Percentiles rank a stretch among this genome's conserved stretches.
These are phyloP conservation scores for Dione vanillae DNA, from an alignment of 2,888 invertebrate species.

Conservation along the genomic window DNA sequence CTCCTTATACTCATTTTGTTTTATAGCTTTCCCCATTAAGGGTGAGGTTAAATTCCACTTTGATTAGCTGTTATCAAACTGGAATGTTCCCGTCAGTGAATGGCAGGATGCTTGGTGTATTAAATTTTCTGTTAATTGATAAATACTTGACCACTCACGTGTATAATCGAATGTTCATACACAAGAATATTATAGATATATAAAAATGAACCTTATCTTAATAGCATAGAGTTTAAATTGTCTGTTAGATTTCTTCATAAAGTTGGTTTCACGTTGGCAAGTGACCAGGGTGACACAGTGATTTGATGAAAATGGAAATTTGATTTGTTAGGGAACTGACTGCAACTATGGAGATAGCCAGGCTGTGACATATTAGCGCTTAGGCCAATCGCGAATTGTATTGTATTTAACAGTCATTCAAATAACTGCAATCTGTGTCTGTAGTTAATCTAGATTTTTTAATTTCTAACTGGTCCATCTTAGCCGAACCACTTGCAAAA, in stretches of 20 bases:
- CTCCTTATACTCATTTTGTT: neutral
- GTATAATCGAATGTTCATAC: slow-evolving; percentile 81
- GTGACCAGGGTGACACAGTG: slow-evolving; percentile 30
- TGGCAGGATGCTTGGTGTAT: slow-evolving; percentile 70
- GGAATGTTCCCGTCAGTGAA: slow-evolving; percentile 65
- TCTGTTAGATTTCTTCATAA: neutral
- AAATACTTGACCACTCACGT: slow-evolving; percentile 79
- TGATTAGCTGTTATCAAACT: slow-evolving; percentile 56
- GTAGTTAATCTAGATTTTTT: too few species aligned
- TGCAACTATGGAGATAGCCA: neutral
- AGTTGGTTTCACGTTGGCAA: neutral
- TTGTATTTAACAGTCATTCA: neutral
- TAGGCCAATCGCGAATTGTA: neutral
- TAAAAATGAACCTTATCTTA: slow-evolving; percentile 30
- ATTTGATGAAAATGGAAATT: slow-evolving; percentile 20
- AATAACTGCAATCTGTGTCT: neutral
- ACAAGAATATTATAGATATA: slow-evolving; percentile 43
- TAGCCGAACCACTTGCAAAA: too few species aligned
- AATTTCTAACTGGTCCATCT: neutral
- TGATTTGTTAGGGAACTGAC: neutral
- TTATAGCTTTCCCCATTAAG: slow-evolving; percentile 26
- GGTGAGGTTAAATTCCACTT: slow-evolving; percentile 35
- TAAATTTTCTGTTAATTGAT: slow-evolving; percentile 79
- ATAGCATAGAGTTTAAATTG: slow-evolving; percentile 45
- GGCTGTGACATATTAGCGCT: neutral